Evolutionary conservation across 2,888 invertebrate genomes (phyloP), one percentile per base, ranked within the genome.

Genomic region (Drosophila suboccidentalis): DNA sequence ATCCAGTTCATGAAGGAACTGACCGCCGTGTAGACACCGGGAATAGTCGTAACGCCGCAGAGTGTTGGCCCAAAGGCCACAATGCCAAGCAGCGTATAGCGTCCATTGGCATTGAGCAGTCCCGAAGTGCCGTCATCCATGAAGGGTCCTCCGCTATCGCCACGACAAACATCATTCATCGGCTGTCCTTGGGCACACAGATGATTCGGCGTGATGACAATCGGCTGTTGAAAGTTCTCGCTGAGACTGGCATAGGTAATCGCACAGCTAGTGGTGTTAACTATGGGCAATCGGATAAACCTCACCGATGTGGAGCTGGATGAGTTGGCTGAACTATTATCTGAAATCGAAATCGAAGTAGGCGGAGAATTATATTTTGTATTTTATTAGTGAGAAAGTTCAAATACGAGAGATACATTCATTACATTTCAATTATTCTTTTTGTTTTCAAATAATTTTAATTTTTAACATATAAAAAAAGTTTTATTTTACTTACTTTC

Each of bases 21-120:
- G 8, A 93, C 92, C 15, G 92, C 90, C 13, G 93, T 93, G 66
- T 93, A 93, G 1, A 93, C 92, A 6, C 93, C 93, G 0, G 93
- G 93, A 49, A 91, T 87, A 29, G 91, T 84, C 0, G 91, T 82
- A 0, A 92, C 91, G 5, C 93, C 92, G 61, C 92, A 93, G 0
- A 87, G 80, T 13, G 90, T 84, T 4, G 92, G 92, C 0, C 93
- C 93, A 78, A 92, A 93, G 2, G 92, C 92, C 2, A 92, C 92
- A 38, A 92, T 83, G 2, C 92, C 92, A 0, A 92, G 71, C 2
- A 92, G 47, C 5, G 90, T 90, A 60, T 88, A 74, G 6, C 82
- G 87, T 1, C 87, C 91, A 51, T 82, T 68, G 5, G 59, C 29
- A 22, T 77, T 75, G 1, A 85, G 55, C 0, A 88, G 1, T 3